Evolutionary conservation across 2,113 vertebrate species (phyloP), one percentile per base, ranked within the genome.

Genomic region (Chloebia gouldiae): DNA sequence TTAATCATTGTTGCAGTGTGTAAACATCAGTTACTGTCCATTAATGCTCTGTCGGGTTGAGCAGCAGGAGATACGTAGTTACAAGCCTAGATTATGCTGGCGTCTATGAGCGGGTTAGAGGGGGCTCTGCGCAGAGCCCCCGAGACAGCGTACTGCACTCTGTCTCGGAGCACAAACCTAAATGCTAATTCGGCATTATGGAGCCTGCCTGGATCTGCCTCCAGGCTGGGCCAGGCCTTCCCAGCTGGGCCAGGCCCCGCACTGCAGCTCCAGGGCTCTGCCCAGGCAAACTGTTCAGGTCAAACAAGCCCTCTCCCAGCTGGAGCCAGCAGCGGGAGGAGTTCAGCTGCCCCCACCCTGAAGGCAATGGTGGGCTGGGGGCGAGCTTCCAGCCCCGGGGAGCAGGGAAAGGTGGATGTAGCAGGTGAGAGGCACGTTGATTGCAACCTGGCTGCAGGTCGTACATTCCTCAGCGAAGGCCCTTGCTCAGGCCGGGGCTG

Each of bases 121-220:
- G 44, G 75, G 80, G 61, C 88, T 42, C 88, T 1, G 80, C 44
- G 1, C 17, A 23, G 64, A 59, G 76, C 57, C 61, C 95, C 95
- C 69, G 40, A 87, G 94, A 94, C 85, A 83, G 96, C 59, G 93
- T 65, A 66, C 86, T 84, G 87, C 81, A n/a, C 94, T 63, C 80
- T 82, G 89, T 94, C 91, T 95, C 53, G 28, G 96, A 95, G 97
- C 97, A 97, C 96, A 91, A 97, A 96, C 96, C 97, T 98, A 97
- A 96, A 96, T 18, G 68, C 97, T 98, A 97, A 95, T 96, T 97
- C 97, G 98, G 98, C 97, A 93, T 97, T 64, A 85, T 30, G 76
- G 89, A 95, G 93, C 84, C 86, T 73, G 40, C 39, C 3, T 7
- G 49, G 93, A 22, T 66, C 71, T 2, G 3, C 81, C 80, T 78